These are phyloP conservation scores for Tyrophagus putrescentiae DNA, from an alignment of 1,140 invertebrate genomes.

Conservation along the genomic window DNA sequence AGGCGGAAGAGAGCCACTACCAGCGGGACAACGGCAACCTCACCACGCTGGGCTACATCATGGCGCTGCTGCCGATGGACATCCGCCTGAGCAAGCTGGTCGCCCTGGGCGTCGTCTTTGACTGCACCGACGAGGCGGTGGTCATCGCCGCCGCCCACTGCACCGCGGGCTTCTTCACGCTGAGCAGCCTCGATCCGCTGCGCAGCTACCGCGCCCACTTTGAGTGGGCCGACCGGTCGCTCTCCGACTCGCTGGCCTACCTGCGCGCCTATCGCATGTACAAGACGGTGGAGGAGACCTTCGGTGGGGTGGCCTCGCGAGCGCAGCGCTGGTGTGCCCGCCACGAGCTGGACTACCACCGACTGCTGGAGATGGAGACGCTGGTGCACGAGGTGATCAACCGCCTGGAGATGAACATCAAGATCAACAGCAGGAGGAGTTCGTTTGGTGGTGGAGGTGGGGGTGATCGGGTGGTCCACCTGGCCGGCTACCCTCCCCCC, in stretches of 20 bases:
- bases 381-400: conserved; percentile 50
- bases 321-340: conserved; percentile 47
- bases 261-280: conserved; percentile 59
- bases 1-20: too few relatives aligned
- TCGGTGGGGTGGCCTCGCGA: background rate
- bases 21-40: too few relatives aligned
- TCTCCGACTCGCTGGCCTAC: conserved; percentile 67
- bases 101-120: conserved; percentile 72
- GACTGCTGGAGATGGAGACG: conserved; percentile 52
- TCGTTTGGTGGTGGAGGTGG: background rate
- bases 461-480: conserved; percentile 35
- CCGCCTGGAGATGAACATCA: conserved; percentile 40
- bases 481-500: too few relatives aligned
- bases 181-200: conserved; percentile 36
- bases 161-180: conserved; percentile 50
- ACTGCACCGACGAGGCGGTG: conserved; percentile 62
- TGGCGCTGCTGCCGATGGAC: conserved; percentile 66
- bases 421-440: conserved; percentile 10
- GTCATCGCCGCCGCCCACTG: conserved; percentile 54
- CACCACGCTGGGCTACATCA: conserved; percentile 65
- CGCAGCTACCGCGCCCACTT: conserved; percentile 41
- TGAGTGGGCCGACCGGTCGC: conserved; percentile 58
- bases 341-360: conserved; percentile 53
- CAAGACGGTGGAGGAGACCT: background rate
- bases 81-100: conserved; percentile 67